These are phyloP conservation scores for Seriola dumerili DNA, from an alignment of 2,113 vertebrate species.

Conservation along the genomic window DNA sequence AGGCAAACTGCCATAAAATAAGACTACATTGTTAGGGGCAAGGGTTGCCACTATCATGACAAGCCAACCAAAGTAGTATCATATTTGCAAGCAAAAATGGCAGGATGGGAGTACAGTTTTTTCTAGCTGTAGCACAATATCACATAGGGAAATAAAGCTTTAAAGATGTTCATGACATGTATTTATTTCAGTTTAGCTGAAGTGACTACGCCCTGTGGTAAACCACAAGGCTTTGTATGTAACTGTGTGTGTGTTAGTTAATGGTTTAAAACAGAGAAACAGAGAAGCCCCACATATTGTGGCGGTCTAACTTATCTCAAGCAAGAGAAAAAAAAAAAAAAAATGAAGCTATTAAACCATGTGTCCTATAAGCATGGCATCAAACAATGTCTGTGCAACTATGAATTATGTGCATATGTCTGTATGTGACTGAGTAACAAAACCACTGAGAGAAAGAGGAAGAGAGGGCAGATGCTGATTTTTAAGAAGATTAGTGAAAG, in stretches of 20 bases:
- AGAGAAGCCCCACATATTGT: conserved; percentile 9
- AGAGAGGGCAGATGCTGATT: conserved; percentile 69
- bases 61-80: conserved; percentile 34
- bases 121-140: conserved; percentile 8
- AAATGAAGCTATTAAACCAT: not conserved
- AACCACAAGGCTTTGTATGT: conserved; percentile 66
- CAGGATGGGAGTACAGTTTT: conserved; percentile 2
- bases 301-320: not conserved
- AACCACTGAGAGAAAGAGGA: conserved; percentile 55
- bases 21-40: conserved; percentile 17
- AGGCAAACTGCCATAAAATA: conserved; percentile 19
- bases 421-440: conserved; percentile 24
- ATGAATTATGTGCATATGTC: not conserved
- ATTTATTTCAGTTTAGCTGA: conserved; percentile 73
- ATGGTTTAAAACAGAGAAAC: conserved; percentile 30
- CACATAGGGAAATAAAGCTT: conserved; percentile 45
- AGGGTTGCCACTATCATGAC: conserved; percentile 5
- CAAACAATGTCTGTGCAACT: conserved; percentile 12
- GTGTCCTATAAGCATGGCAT: not conserved
- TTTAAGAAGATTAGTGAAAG: conserved; percentile 68
- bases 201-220: conserved; percentile 82
- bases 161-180: conserved; percentile 54
- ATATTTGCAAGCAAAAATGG: not conserved
- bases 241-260: conserved; percentile 16
- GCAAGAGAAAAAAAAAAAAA: not conserved